These are phyloP conservation scores for Cromileptes altivelis DNA, from an alignment of 2,113 vertebrate genomes.

Conservation along the genomic window DNA sequence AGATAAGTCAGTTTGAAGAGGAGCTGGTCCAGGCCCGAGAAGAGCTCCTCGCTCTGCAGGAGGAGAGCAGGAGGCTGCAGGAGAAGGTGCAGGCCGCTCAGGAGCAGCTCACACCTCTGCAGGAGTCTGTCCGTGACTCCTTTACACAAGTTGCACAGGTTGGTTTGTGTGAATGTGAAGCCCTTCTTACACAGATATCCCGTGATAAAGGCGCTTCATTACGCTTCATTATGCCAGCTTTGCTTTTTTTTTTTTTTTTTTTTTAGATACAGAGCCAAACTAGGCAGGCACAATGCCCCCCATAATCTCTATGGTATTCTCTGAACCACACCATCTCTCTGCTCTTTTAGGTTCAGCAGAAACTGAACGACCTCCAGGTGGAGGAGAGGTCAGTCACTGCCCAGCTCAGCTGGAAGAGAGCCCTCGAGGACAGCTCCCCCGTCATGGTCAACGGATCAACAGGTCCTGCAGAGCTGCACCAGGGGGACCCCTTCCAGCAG, in stretches of 20 bases:
- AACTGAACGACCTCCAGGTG: constrained; percentile 90
- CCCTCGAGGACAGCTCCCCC: constrained; percentile 85
- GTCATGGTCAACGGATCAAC: constrained; percentile 89
- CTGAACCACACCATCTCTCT: neutral
- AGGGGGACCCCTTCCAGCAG: constrained; percentile 61
- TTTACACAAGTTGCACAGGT: constrained; percentile 94
- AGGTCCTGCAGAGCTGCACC: constrained; percentile 62
- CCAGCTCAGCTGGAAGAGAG: constrained; percentile 89
- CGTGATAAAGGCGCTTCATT: too few relatives aligned
- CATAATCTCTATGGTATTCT: too few relatives aligned
- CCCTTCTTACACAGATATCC: too few relatives aligned
- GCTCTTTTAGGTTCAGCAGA: constrained; percentile 88
- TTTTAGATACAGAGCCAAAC: too few relatives aligned
- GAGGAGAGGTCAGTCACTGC: constrained; percentile 88
- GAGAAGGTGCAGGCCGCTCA: constrained; percentile 92
- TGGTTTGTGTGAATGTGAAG: constrained; percentile 54
- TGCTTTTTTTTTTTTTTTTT: too few relatives aligned
- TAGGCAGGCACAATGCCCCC: too few relatives aligned
- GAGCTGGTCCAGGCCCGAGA: constrained; percentile 92
- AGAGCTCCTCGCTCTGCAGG: constrained; percentile 92
- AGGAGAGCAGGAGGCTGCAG: constrained; percentile 92
- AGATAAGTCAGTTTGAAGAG: constrained; percentile 92
- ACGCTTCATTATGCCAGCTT: too few relatives aligned
- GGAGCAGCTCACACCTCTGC: constrained; percentile 91
- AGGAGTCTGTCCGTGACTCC: constrained; percentile 92